Conservation (phyloP, 1,140 invertebrate genomes). For the Mya arenaria region DNA sequence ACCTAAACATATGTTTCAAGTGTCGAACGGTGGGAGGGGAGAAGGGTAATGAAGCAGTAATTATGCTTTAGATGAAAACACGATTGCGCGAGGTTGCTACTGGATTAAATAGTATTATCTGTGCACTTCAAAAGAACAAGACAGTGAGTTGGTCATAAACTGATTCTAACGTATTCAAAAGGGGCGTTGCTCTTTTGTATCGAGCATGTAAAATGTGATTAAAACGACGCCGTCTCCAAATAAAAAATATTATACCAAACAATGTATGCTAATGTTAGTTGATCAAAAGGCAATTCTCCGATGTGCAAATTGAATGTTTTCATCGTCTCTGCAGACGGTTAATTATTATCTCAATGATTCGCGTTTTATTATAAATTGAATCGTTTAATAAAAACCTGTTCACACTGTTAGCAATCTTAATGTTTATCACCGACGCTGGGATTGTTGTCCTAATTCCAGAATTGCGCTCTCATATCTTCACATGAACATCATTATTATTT, state of each 20-base stretch:
- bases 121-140: constrained; percentile 39
- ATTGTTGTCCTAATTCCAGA: too few relatives aligned
- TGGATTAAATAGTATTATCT: constrained; percentile 51
- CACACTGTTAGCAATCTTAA: too few relatives aligned
- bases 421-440: too few relatives aligned
- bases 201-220: neutral
- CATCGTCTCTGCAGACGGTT: too few relatives aligned
- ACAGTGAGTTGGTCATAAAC: constrained; percentile 38
- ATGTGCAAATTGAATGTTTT: too few relatives aligned
- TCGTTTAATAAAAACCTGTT: too few relatives aligned
- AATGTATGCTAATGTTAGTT: neutral
- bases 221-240: neutral
- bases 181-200: neutral
- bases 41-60: constrained; percentile 46
- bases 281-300: too few relatives aligned
- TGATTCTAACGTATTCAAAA: constrained; percentile 16
- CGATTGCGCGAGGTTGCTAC: constrained; percentile 34
- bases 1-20: constrained; percentile 58
- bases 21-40: constrained; percentile 49
- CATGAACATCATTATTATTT: too few relatives aligned
- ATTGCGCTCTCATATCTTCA: too few relatives aligned
- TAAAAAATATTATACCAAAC: neutral
- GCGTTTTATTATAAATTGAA: too few relatives aligned
- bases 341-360: too few relatives aligned
- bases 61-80: constrained; percentile 48